Conservation (phyloP, 1,140 invertebrate genomes). For the Seison nebaliae region DNA sequence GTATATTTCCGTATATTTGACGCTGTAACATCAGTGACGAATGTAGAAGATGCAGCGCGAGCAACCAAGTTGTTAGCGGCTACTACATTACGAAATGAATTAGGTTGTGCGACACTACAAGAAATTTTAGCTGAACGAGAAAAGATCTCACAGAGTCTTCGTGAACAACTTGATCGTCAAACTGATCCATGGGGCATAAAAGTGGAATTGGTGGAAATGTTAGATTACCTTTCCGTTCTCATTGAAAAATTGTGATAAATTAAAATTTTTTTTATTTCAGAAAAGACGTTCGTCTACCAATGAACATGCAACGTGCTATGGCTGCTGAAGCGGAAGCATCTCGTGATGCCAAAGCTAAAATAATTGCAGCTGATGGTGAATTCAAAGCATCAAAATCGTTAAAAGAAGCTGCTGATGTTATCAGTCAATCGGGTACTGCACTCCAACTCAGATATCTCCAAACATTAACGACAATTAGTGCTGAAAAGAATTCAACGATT, state of each 20-base stretch:
- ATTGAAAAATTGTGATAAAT: neutral
- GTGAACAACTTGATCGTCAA: conserved; percentile 3
- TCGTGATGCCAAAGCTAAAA: conserved; percentile 22
- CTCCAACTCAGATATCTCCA: conserved; percentile 48
- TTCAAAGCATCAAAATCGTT: conserved; percentile 8
- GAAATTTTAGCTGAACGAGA: conserved; percentile 10
- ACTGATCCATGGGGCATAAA: conserved; percentile 11
- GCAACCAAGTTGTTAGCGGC: conserved; percentile 12
- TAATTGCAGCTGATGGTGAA: conserved; percentile 13
- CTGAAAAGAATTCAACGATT: conserved; percentile 90
- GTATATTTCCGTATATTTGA: conserved; percentile 7
- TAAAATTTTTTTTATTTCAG: conserved; percentile 2
- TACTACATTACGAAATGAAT: conserved; percentile 11
- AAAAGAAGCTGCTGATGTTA: conserved; percentile 11
- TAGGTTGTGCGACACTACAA: conserved; percentile 5
- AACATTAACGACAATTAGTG: conserved; percentile 71
- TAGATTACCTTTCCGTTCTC: neutral
- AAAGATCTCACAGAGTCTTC: conserved; percentile 3
- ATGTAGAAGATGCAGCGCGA: conserved; percentile 8
- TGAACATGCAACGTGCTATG: conserved; percentile 21
- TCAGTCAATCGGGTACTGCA: conserved; percentile 40
- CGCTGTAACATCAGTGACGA: conserved; percentile 3
- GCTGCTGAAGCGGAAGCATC: conserved; percentile 22
- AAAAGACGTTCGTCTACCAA: conserved; percentile 18
- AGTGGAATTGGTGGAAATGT: conserved; percentile 11